phyloP scores from a whole-genome alignment of 2,888 invertebrate species.

The Hyppa rectilinea region DNA sequence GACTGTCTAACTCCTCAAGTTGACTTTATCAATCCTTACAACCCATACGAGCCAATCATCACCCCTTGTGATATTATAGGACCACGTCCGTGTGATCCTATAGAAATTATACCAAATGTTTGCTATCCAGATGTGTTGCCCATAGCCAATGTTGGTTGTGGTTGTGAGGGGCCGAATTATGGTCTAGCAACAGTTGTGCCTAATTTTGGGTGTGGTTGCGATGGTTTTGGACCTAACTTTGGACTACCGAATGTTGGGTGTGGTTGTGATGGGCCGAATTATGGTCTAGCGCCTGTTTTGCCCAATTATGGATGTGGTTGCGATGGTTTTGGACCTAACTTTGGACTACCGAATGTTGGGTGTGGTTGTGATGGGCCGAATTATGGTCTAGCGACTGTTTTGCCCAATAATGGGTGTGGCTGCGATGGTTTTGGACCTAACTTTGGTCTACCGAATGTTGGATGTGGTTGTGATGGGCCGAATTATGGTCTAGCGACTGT shows the following conservation, averaged over 20 bases:
- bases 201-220: slow-evolving; percentile 26
- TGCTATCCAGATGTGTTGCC: slow-evolving; percentile 52
- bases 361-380: slow-evolving; percentile 23
- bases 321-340: slow-evolving; percentile 12
- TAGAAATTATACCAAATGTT: slow-evolving; percentile 52
- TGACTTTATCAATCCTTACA: slow-evolving; percentile 27
- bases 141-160: slow-evolving; percentile 31
- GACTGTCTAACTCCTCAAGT: slow-evolving; percentile 45
- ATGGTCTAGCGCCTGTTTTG: neutral
- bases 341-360: slow-evolving; percentile 10
- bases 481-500: neutral
- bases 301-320: slow-evolving; percentile 31
- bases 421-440: slow-evolving; percentile 19
- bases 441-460: slow-evolving; percentile 7
- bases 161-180: slow-evolving; percentile 11
- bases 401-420: slow-evolving; percentile 23
- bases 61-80: slow-evolving; percentile 43
- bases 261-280: slow-evolving; percentile 2
- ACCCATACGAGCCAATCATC: slow-evolving; percentile 26
- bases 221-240: slow-evolving; percentile 10
- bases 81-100: slow-evolving; percentile 42
- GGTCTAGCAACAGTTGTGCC: neutral
- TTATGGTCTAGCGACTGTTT: neutral
- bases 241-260: slow-evolving; percentile 18
- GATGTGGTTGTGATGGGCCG: slow-evolving; percentile 20